Evolutionary conservation across 2,888 invertebrate species (phyloP).

Genomic region (Stenoptilia bipunctidactyla): DNA sequence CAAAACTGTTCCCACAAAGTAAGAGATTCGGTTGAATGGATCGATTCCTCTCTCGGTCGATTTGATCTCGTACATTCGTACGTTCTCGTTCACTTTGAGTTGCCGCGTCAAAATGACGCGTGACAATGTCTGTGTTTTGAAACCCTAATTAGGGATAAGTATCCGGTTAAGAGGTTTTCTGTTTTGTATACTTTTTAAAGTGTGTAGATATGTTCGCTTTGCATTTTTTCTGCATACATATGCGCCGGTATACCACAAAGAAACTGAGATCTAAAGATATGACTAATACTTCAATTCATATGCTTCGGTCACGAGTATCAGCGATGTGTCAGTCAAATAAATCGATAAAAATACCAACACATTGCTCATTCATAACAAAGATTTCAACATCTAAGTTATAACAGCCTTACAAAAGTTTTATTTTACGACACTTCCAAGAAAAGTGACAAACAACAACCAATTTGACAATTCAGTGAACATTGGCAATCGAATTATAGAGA

Average conservation of each 20-base stretch:
- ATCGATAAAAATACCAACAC: too few species aligned
- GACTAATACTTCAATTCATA: too few species aligned
- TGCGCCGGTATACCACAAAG: too few species aligned
- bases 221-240: too few species aligned
- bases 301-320: too few species aligned
- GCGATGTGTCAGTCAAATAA: too few species aligned
- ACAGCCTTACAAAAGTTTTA: too few species aligned
- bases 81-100: slow-evolving; percentile 1
- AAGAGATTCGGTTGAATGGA: slow-evolving; percentile 8
- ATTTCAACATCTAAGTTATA: too few species aligned
- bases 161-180: slow-evolving; percentile 34
- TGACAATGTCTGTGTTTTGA: slow-evolving; percentile 1
- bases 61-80: slow-evolving; percentile 6
- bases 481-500: slow-evolving; percentile 20
- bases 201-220: too few species aligned
- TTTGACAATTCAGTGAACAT: slow-evolving; percentile 39
- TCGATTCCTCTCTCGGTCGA: slow-evolving; percentile 9
- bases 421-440: background rate
- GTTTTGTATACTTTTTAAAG: background rate
- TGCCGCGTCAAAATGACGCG: background rate
- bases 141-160: slow-evolving; percentile 15
- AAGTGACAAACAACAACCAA: slow-evolving; percentile 27
- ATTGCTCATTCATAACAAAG: too few species aligned
- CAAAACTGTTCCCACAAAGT: slow-evolving; percentile 12
- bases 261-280: too few species aligned